Evolutionary conservation across 2,113 vertebrate genomes (phyloP).

Genomic region (Tylochromis polylepis): DNA sequence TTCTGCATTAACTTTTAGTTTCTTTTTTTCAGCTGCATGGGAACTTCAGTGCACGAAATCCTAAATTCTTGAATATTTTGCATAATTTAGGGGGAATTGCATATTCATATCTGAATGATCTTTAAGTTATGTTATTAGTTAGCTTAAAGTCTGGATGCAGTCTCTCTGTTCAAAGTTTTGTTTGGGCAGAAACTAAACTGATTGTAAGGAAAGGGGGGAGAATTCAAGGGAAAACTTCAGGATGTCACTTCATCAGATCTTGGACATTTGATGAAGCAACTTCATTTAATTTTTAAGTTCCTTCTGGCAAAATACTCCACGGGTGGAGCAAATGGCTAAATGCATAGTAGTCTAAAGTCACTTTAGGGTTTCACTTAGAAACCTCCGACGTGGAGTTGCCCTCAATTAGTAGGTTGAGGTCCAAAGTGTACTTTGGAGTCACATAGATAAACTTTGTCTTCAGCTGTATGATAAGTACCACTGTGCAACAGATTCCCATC

Average conservation of each 20-base stretch:
- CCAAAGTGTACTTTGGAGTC: slow-evolving; percentile 55
- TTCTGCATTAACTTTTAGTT: not conserved
- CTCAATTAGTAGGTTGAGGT: slow-evolving; percentile 36
- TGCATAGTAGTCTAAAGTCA: not conserved
- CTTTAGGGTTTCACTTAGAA: not conserved
- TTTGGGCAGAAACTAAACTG: not conserved
- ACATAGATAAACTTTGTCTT: slow-evolving; percentile 41
- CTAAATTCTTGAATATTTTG: not conserved
- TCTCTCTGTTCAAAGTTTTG: not conserved
- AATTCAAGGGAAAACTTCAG: not conserved
- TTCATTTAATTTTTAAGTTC: not conserved
- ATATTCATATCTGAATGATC: not conserved
- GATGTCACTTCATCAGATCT: not conserved
- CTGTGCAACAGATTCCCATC: not conserved
- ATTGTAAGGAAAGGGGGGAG: not conserved
- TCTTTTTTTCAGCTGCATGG: not conserved
- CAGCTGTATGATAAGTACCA: slow-evolving; percentile 19
- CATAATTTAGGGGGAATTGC: not conserved
- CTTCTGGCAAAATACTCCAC: not conserved
- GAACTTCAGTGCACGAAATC: not conserved
- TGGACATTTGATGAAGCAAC: not conserved
- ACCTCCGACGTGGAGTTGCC: slow-evolving; percentile 58
- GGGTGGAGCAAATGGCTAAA: not conserved
- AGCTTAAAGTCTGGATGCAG: not conserved
- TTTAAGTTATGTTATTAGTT: not conserved